Evolutionary conservation across 2,113 vertebrate genomes (phyloP), one percentile per base, ranked within the genome.

Genomic region (Callionymus lyra): DNA sequence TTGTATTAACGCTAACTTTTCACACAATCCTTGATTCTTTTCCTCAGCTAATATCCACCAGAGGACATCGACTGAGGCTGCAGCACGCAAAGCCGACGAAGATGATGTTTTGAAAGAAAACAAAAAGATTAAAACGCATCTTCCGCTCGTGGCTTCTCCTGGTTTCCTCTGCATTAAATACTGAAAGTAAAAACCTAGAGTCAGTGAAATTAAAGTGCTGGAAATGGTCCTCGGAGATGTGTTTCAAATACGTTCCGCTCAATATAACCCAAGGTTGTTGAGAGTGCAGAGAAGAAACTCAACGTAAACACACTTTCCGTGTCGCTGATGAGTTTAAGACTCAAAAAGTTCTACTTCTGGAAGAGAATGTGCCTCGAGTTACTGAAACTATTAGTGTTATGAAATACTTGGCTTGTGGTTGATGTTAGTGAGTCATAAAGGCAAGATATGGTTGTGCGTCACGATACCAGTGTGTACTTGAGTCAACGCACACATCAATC

Each of bases 391-490:
- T 27, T 4, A 27, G 8, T 50, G 56, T 67, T 57, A 41, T 19
- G 32, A 52, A 43, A 18, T 37, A 13, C 38, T 56, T 43, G 47
- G 42, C 31, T 49, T 54, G 37, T 57, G 36, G 58, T 59, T 59
- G 72, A 72, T 31, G 38, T 49, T 50, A n/a, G n/a, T n/a, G n/a
- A n/a, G n/a, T n/a, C n/a, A n/a, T n/a, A n/a, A n/a, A n/a, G n/a
- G n/a, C n/a, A n/a, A n/a, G n/a, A n/a, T n/a, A n/a, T n/a, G n/a
- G n/a, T n/a, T n/a, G n/a, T n/a, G n/a, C n/a, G n/a, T 27, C 21
- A 27, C 8, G 21, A 5, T 58, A 65, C 74, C 76, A 80, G 68
- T 80, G 80, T 27, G 21, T 8, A 27, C 21, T 27, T 8, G 8
- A 27, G 21, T 27, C 21, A 27, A 27, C 21, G n/a, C n/a, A 27